Evolutionary conservation across 1,140 invertebrate species (phyloP).

Genomic region (Tetramorium parvispinum): DNA sequence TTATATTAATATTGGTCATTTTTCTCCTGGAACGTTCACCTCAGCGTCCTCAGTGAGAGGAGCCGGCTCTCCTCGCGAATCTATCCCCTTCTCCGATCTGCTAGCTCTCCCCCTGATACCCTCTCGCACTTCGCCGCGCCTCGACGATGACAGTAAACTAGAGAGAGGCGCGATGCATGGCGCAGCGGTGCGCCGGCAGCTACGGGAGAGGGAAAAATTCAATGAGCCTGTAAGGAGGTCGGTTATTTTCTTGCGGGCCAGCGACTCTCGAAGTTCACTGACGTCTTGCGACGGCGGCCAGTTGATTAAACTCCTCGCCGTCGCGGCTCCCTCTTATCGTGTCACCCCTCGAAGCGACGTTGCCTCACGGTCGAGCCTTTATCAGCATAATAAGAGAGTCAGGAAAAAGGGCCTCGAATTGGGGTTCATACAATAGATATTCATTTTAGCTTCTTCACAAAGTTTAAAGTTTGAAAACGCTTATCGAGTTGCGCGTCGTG

Average conservation of each 20-base stretch:
- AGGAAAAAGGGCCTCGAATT: not conserved
- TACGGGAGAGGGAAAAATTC: constrained; percentile 73
- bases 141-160: constrained; percentile 73
- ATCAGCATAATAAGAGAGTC: too few relatives aligned
- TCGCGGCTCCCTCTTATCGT: constrained; percentile 38
- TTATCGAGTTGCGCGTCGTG: not conserved
- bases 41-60: constrained; percentile 56
- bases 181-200: constrained; percentile 38
- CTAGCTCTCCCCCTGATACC: constrained; percentile 3
- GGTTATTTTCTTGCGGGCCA: constrained; percentile 70
- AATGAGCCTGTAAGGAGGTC: constrained; percentile 76
- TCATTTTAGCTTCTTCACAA: not conserved
- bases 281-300: constrained; percentile 61
- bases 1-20: not conserved
- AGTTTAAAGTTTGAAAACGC: not conserved
- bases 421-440: not conserved
- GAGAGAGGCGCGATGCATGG: constrained; percentile 56
- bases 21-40: not conserved
- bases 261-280: constrained; percentile 75
- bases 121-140: not conserved
- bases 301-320: constrained; percentile 64
- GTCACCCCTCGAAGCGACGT: not conserved
- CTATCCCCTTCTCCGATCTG: constrained; percentile 26
- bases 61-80: constrained; percentile 57
- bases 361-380: not conserved